Evolutionary conservation across 2,888 invertebrate genomes (phyloP), one percentile per base, ranked within the genome.

Genomic region (Chalcis sispes): DNA sequence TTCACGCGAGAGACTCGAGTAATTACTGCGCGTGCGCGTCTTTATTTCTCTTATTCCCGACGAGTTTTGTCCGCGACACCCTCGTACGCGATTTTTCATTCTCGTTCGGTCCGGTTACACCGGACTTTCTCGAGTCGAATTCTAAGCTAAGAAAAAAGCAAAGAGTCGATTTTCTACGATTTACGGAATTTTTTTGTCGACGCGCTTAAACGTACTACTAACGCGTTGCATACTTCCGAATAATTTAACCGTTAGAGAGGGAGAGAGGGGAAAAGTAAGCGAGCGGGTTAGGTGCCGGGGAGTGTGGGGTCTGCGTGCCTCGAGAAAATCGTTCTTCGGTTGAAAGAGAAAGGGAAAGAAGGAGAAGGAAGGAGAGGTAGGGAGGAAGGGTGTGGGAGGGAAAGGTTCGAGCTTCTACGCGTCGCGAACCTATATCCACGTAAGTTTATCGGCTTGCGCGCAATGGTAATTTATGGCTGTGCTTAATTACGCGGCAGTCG

Each of bases 401-500:
- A n/a, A n/a, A n/a, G n/a, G 2, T 46, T 8, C 15, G 2, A n/a
- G 46, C 13, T 2, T 15, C 15, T 5, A 8, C 61, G 40, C 23
- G 15, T 23, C 27, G 4, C 1, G n/a, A 20, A 59, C 52, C 69
- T 50, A 69, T 54, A 18, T 48, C 20, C 76, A 65, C 74, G 75
- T 70, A 77, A 79, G 79, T 77, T 79, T 77, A 79, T 79, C 77
- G 77, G 78, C 62, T 73, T 25, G 52, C 65, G 56, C 64, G 69
- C 74, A 59, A 80, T 80, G 78, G 80, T 80, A 81, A 83, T 83
- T 83, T 81, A 83, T 80, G 78, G 80, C 70, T 46, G 75, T 70
- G 80, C 79, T 83, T 83, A 83, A 83, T 83, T 83, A 83, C 82
- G 78, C 81, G 74, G 77, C 70, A 80, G 78, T 80, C 80, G 80